phyloP scores from a whole-genome alignment of 2,113 vertebrate species.

The Dasyornis broadbenti region DNA sequence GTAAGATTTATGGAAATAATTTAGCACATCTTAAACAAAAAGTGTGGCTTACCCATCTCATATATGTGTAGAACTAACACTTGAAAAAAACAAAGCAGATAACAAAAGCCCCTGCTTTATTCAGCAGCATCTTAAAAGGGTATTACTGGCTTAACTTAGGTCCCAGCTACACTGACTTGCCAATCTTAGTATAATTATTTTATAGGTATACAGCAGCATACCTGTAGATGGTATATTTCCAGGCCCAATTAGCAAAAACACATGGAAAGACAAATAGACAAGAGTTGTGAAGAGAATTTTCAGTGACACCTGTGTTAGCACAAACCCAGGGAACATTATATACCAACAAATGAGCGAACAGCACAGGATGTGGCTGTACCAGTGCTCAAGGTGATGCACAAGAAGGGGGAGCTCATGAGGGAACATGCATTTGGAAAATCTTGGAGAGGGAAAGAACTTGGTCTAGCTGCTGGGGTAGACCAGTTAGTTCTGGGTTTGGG shows the following conservation, averaged over 20 bases:
- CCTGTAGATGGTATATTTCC: not conserved
- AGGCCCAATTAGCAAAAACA: not conserved
- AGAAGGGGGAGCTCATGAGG: not conserved
- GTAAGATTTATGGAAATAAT: constrained; percentile 43
- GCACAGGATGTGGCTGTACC: not conserved
- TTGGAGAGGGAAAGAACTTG: not conserved
- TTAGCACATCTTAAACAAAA: constrained; percentile 43
- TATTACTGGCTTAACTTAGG: not conserved
- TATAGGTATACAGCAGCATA: not conserved
- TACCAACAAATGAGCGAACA: not conserved
- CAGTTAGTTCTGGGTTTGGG: not conserved
- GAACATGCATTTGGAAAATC: not conserved
- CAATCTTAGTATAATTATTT: constrained; percentile 6
- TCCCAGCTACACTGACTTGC: not conserved
- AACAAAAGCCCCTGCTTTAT: not conserved
- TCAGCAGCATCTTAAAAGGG: not conserved
- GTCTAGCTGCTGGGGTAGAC: not conserved
- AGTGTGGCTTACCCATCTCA: not conserved
- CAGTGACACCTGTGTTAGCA: not conserved
- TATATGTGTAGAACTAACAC: not conserved
- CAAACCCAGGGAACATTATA: not conserved
- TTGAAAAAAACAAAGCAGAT: not conserved
- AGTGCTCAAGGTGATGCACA: not conserved
- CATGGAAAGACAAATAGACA: not conserved
- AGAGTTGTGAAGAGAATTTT: not conserved